Evolutionary conservation across 2,113 vertebrate genomes (phyloP), one percentile per base, ranked within the genome.

Genomic region (Nesoenas mayeri): DNA sequence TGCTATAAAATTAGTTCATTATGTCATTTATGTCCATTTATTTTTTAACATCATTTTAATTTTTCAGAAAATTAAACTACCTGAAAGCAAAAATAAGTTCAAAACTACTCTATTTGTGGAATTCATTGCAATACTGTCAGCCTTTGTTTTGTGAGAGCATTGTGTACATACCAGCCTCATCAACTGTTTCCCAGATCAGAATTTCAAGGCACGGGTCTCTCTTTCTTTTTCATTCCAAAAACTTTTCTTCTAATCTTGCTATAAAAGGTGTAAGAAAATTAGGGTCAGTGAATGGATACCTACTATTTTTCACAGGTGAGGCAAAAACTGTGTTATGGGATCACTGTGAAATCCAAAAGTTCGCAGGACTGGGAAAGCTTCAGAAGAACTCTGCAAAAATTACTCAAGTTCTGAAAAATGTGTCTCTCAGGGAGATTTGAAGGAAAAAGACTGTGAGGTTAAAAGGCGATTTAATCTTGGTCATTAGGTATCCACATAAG

Each of bases 221-320:
- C 54, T 97, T 98, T 96, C 90, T 98, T 93, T 98, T 98, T 94
- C 98, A 88, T 51, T 98, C 95, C 97, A 98, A 98, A 92, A 99
- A 97, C n/a, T 96, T 98, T 48, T 98, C 95, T 96, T 98, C 98
- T 72, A 98, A 98, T 86, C 58, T 98, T 93, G 97, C 98, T 94
- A 93, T 75, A 96, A 99, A 99, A n/a, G 97, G 98, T 81, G 36
- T 21, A 94, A 95, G 62, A 96, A 96, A 96, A 84, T 80, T 61
- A 97, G 85, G 22, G 54, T 70, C 66, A 73, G 51, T 58, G 62
- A 79, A 62, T 6, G 6, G 73, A 88, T 62, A 82, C 19, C 24
- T 75, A 62, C 58, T 72, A 26, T 83, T 92, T 92, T 88, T 79
- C 66, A 47, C 66, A n/a, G 8, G 6, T 72, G 51, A 81, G 74